Evolutionary conservation across 2,113 vertebrate species (phyloP), one percentile per base, ranked within the genome.

Genomic region (Synodontis membranacea): DNA sequence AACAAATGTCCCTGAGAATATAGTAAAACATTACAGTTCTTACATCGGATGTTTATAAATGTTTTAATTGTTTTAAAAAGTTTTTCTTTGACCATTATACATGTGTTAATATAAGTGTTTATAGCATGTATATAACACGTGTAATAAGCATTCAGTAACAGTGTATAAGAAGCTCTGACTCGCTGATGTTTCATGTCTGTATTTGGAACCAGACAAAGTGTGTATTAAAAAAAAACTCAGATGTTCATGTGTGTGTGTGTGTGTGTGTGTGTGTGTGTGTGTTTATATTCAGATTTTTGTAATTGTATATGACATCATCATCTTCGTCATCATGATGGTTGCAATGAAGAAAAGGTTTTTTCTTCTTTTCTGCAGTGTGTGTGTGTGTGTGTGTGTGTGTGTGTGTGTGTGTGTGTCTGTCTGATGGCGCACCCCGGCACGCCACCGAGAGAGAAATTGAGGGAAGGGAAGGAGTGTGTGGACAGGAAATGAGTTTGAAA

Each of bases 371-470:
- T 28, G 54, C 11, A 28, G 21, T 84, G 83, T 74, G 48, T 74
- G 66, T 84, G 83, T 84, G 82, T 72, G 82, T 68, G 75, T 75
- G 39, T 86, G 66, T 58, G 68, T 76, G 68, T 83, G 82, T 70
- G 75, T 64, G 39, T 86, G 66, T 60, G 56, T 66, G 68, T 83
- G 80, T 50, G 50, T 54, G 82, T 78, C 14, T 74, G 56, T 84
- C 58, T 88, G 84, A 86, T 80, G 72, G 56, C 50, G 46, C 83
- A 85, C 62, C 52, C 84, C 50, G 42, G 80, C 39, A 48, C 60
- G 48, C 37, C 85, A 83, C 11, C 58, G 37, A 70, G n/a, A 79
- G 78, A 83, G 83, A 50, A 46, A 85, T 28, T 44, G 74, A 64
- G 31, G 21, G n/a, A 62, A 31, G 23, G 34, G 78, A 52, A 52